Percentiles rank a stretch among this genome's conserved stretches.
Conservation (phyloP, 1,140 invertebrate species). For the Lamellibrachia luymesi region DNA sequence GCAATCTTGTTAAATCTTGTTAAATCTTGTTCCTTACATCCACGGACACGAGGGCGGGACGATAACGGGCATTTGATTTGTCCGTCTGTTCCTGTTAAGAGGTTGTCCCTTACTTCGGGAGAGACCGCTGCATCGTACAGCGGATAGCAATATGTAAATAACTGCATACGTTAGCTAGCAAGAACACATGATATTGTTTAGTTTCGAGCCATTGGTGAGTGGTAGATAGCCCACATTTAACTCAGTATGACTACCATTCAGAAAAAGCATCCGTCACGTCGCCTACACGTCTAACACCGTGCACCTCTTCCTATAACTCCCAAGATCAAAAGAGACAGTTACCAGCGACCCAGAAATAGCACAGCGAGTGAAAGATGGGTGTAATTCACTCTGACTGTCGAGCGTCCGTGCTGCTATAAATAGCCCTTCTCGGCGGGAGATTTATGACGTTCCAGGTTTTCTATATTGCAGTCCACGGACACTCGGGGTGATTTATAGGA, state of each 20-base stretch:
- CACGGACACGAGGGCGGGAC: too few relatives aligned
- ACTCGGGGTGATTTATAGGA: not conserved
- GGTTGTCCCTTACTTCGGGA: too few relatives aligned
- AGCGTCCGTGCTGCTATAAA: not conserved
- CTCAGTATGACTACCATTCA: not conserved
- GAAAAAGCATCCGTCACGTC: not conserved
- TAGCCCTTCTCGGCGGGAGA: not conserved
- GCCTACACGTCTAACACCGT: not conserved
- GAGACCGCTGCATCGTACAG: too few relatives aligned
- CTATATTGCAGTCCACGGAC: not conserved
- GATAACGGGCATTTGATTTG: too few relatives aligned
- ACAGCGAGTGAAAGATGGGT: not conserved
- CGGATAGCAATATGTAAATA: not conserved
- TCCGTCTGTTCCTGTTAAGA: too few relatives aligned
- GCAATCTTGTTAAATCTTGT: too few relatives aligned
- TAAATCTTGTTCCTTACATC: too few relatives aligned
- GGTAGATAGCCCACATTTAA: not conserved
- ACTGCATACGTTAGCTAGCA: not conserved
- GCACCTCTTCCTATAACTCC: not conserved
- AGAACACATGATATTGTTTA: not conserved
- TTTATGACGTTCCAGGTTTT: not conserved
- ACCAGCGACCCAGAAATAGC: not conserved
- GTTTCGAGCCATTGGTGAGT: not conserved
- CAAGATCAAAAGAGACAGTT: not conserved
- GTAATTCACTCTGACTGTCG: not conserved